A percentile compares a stretch with the other conserved stretches of the same genome.
Conservation (phyloP, 2,797 vertebrate genomes). For the Leuciscus waleckii region DNA sequence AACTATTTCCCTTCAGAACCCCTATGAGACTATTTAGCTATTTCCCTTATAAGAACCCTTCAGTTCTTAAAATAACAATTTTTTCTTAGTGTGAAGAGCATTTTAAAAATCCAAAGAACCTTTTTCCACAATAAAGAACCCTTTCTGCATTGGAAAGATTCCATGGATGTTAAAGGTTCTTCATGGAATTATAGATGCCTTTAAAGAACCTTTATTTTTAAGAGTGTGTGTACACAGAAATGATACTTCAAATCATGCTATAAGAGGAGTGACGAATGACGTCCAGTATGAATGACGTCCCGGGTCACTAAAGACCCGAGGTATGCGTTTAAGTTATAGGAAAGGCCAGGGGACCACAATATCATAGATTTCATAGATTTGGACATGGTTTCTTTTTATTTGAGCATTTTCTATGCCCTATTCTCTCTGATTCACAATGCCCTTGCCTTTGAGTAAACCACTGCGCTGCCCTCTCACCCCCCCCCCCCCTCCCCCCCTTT, state of each 20-base stretch:
- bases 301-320: too few relatives aligned
- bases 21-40: background rate
- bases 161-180: background rate
- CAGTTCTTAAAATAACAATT: background rate
- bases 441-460: background rate
- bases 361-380: conserved; percentile 1
- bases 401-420: background rate
- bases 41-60: background rate
- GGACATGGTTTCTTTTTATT: background rate
- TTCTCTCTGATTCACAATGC: background rate
- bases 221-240: background rate
- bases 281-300: too few relatives aligned
- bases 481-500: too few relatives aligned
- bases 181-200: background rate
- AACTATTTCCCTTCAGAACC: background rate
- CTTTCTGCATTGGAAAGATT: background rate
- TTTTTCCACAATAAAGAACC: background rate
- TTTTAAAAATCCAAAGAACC: background rate
- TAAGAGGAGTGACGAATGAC: conserved; percentile 29
- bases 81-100: background rate
- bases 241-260: background rate
- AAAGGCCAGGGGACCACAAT: background rate
- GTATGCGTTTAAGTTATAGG: background rate
- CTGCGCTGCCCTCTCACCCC: background rate
- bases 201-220: background rate